These are phyloP conservation scores for Oceanodroma leucorhoa DNA, from an alignment of 2,797 vertebrate species.

Conservation along the genomic window DNA sequence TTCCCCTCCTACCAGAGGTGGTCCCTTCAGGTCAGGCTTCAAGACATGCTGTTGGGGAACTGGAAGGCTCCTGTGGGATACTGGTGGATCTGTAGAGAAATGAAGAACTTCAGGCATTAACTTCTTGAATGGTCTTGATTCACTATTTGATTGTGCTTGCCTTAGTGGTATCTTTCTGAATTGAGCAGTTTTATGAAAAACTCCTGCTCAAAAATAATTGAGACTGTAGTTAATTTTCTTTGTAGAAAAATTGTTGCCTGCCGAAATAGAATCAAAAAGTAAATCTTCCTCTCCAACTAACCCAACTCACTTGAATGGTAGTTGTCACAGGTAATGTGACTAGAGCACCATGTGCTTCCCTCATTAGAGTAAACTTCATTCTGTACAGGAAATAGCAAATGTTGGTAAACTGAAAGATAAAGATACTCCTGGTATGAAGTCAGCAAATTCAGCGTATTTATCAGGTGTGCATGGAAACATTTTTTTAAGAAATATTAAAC, in stretches of 20 bases:
- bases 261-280: neutral
- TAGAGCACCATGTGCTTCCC: neutral
- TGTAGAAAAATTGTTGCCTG: neutral
- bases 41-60: neutral
- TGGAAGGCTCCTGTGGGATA: neutral
- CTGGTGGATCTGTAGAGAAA: neutral
- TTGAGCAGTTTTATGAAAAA: neutral
- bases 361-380: neutral
- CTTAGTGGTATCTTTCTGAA: neutral
- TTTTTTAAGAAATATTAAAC: neutral
- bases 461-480: neutral
- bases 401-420: neutral
- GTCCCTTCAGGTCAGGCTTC: neutral
- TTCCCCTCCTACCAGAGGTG: neutral
- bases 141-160: neutral
- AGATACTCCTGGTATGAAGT: neutral
- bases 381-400: neutral
- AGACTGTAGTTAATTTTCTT: neutral
- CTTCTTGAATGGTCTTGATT: neutral
- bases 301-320: neutral
- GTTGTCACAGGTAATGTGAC: neutral
- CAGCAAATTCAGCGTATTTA: neutral
- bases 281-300: neutral
- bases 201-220: neutral
- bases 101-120: neutral